phyloP scores from a whole-genome alignment of 2,113 vertebrate genomes.

The Mus musculus region DNA sequence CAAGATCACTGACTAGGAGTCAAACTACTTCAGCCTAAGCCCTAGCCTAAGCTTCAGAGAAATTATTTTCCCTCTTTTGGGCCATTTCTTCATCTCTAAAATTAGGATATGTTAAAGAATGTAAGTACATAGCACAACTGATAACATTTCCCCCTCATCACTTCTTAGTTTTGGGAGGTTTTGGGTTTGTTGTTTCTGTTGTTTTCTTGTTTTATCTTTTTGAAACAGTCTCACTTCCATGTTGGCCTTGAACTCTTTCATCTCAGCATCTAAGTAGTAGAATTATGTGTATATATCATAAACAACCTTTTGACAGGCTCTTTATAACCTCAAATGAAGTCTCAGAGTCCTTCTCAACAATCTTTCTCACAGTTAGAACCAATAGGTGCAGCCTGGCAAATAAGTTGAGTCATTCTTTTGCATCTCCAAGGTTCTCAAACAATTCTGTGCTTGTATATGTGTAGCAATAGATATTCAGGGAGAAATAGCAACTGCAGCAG shows the following conservation, averaged over 20 bases:
- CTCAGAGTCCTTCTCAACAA: background rate
- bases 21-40: background rate
- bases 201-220: background rate
- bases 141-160: background rate
- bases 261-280: background rate
- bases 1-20: background rate
- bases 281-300: background rate
- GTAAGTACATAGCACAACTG: background rate
- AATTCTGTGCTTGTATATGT: background rate
- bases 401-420: background rate
- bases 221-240: background rate
- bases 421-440: background rate
- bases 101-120: background rate
- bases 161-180: background rate
- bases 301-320: background rate
- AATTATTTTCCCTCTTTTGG: background rate
- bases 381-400: background rate
- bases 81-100: conserved; percentile 21
- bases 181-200: background rate
- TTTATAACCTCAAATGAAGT: background rate
- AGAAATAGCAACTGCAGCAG: no score
- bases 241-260: background rate
- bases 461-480: background rate
- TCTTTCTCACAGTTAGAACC: conserved; percentile 21
- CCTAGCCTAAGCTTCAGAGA: background rate